These are phyloP conservation scores for Pyrgilauda ruficollis DNA, from an alignment of 2,113 vertebrate genomes.

Conservation along the genomic window DNA sequence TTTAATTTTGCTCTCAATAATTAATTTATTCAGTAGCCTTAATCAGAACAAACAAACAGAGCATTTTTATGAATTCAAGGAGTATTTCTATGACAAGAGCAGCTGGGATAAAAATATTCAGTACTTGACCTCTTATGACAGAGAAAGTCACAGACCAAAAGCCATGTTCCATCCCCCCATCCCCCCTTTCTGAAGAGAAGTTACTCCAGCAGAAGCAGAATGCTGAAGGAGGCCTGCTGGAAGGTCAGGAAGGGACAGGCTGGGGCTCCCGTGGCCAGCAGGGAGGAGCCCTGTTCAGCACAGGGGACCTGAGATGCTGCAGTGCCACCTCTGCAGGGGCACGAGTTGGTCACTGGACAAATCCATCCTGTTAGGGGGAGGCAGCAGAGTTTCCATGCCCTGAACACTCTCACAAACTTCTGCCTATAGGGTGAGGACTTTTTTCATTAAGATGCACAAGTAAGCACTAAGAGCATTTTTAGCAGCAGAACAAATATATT, in stretches of 20 bases:
- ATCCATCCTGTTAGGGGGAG: fast-evolving
- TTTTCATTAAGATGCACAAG: neutral
- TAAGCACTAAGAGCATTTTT: neutral
- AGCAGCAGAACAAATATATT: neutral
- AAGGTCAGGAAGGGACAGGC: neutral
- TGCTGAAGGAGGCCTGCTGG: fast-evolving
- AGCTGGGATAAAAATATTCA: neutral
- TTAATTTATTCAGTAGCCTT: neutral
- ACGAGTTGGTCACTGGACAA: fast-evolving
- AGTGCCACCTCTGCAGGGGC: fast-evolving
- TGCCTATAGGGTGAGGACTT: neutral
- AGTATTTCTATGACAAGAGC: neutral
- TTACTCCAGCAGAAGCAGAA: neutral
- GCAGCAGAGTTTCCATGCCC: neutral
- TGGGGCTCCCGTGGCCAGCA: fast-evolving
- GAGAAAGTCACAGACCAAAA: neutral
- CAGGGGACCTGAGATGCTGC: fast-evolving
- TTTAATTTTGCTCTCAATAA: neutral
- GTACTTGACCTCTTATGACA: neutral
- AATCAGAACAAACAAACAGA: neutral
- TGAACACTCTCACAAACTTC: neutral
- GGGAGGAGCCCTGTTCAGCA: neutral
- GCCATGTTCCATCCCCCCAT: neutral
- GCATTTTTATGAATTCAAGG: neutral
- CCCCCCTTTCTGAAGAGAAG: neutral